Percentiles rank a stretch among this genome's conserved stretches.
These are phyloP conservation scores for Vidua chalybeata DNA, from an alignment of 2,113 vertebrate species.

Conservation along the genomic window DNA sequence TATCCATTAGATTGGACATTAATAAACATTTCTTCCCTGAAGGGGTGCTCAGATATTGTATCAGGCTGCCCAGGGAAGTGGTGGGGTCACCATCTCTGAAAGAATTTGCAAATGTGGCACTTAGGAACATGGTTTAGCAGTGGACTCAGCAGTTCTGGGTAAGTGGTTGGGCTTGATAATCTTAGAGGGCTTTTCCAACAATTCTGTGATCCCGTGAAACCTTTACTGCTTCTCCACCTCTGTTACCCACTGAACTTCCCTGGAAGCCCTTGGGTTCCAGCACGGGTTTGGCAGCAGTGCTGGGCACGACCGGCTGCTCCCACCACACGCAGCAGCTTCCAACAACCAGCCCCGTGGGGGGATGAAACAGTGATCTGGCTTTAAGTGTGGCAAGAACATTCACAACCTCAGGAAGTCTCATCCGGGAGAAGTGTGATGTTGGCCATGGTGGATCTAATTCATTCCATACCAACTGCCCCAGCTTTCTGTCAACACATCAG, in stretches of 20 bases:
- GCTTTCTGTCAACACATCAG: fast-evolving
- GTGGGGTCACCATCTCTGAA: not conserved
- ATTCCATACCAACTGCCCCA: not conserved
- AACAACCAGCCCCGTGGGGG: fast-evolving
- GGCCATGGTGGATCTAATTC: not conserved
- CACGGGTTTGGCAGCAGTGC: fast-evolving
- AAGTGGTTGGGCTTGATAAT: fast-evolving
- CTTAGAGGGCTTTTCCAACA: not conserved
- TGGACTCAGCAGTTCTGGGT: not conserved
- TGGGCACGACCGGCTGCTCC: fast-evolving
- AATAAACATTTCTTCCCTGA: not conserved
- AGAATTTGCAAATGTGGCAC: not conserved
- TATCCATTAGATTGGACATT: not conserved
- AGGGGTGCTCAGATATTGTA: not conserved
- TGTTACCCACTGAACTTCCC: not conserved
- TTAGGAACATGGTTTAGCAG: not conserved
- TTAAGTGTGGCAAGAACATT: not conserved
- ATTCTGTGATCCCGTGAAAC: not conserved
- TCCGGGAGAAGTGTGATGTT: not conserved
- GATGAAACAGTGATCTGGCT: not conserved
- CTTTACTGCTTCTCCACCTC: not conserved
- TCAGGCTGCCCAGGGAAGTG: not conserved
- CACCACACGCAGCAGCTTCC: fast-evolving
- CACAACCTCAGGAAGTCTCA: not conserved
- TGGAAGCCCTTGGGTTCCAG: not conserved